phyloP scores from a whole-genome alignment of 2,888 invertebrate species.

The Chymomyza caudatula region DNA sequence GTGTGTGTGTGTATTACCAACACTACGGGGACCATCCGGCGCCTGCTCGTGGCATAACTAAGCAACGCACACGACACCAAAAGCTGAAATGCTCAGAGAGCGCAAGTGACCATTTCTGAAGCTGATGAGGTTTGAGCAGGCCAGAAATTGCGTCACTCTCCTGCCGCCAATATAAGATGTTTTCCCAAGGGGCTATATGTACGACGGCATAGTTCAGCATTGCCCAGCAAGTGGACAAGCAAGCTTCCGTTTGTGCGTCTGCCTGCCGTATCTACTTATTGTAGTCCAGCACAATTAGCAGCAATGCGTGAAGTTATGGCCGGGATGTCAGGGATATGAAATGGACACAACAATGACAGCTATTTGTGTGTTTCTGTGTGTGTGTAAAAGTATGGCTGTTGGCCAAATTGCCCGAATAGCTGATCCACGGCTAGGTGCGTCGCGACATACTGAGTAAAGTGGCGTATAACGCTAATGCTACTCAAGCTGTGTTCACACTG shows the following conservation, averaged over 20 bases:
- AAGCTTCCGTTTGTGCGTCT: not conserved
- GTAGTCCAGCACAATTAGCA: not conserved
- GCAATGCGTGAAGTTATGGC: not conserved
- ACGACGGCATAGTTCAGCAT: not conserved
- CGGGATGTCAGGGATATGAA: not conserved
- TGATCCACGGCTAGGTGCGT: not conserved
- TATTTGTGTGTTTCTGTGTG: not conserved
- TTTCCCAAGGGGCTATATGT: not conserved
- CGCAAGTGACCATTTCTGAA: not conserved
- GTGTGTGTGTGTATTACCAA: not conserved
- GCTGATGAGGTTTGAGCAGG: not conserved
- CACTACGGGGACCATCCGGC: not conserved
- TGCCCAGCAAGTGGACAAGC: not conserved
- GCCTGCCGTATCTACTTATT: not conserved
- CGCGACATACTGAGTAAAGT: not conserved
- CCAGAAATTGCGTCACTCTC: not conserved
- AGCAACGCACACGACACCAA: not conserved
- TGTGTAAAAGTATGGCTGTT: not conserved
- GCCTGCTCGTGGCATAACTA: not conserved
- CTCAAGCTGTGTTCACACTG: not conserved
- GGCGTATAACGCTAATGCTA: not conserved
- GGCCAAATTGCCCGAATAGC: conserved; percentile 1
- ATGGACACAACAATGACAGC: not conserved
- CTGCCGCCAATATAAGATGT: not conserved
- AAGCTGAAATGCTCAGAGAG: not conserved